Base-by-base conservation (phyloP, 2,113 vertebrate species). In the Glareola pratincola region DNA sequence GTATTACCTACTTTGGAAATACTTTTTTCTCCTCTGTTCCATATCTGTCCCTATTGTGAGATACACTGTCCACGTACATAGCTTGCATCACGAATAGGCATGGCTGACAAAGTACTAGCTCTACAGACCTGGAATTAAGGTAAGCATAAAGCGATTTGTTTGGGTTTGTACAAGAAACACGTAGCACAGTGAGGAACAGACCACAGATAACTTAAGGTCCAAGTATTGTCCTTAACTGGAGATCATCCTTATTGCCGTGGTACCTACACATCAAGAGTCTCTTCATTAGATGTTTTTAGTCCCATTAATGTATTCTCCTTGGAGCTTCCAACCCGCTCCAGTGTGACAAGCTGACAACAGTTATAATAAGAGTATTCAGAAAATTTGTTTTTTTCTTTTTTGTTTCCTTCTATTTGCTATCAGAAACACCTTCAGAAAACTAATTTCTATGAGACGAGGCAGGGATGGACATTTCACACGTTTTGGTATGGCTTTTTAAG, bases 11-110 rank as follows among this genome's bases (percentile, higher is more conserved):
- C 41, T 84, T 89, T 84, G 47, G 59, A 89, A 86, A 69, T 50
- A 73, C 10, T 8, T 83, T 83, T 75, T n/a, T 87, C 37, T 91
- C 12, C 24, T 64, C 45, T 75, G 8, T 87, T 81, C 62, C 60
- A 68, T 63, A 60, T 74, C 60, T 81, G n/a, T 54, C 63, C 30
- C 29, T 59, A 0, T 48, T 12, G 7, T 60, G 92, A 64, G 43
- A 32, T 23, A 26, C 7, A 14, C 21, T 17, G 18, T 6, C 4
- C 12, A 6, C 4, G 14, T 39, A 53, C 0, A 2, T 37, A 59
- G 36, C 22, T 39, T 91, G 69, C 53, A 87, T 36, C 19, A 6
- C 45, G 34, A 78, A 56, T 20, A 79, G 48, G 23, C 12, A 11
- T 72, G 34, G 14, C 36, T 73, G 62, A 76, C 34, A 80, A 86